Conservation (phyloP, 2,888 invertebrate species). For the Drosophila cognata region DNA sequence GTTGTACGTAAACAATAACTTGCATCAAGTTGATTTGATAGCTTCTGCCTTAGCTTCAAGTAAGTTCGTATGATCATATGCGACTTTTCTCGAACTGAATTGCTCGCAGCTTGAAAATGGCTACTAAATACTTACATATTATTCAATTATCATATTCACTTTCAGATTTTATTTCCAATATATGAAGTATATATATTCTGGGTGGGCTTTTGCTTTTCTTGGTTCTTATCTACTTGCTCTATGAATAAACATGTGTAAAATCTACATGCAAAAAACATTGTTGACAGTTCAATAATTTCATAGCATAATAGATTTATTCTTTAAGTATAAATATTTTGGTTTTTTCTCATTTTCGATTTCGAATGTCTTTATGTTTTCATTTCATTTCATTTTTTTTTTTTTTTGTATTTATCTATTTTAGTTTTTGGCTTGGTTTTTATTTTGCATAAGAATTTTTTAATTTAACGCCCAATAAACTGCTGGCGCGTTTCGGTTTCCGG, state of each 20-base stretch:
- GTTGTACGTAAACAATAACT: not conserved
- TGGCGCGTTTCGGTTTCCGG: conserved; percentile 65
- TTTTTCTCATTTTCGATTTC: not conserved
- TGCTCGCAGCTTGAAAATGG: not conserved
- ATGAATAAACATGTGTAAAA: not conserved
- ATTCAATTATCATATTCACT: not conserved
- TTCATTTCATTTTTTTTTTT: not conserved
- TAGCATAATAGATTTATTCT: not conserved
- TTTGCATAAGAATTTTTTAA: conserved; percentile 75
- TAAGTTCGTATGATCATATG: not conserved
- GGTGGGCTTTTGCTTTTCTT: not conserved
- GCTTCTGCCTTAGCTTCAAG: not conserved
- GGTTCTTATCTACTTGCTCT: not conserved
- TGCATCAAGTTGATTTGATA: not conserved
- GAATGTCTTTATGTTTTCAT: not conserved
- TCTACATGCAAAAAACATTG: not conserved
- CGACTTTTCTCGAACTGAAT: not conserved
- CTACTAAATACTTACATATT: not conserved
- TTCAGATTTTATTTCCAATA: not conserved
- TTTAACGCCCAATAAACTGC: conserved; percentile 81
- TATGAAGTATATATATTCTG: not conserved
- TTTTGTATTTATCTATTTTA: conserved; percentile 24
- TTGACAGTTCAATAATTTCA: not conserved
- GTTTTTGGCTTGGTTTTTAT: conserved; percentile 36
- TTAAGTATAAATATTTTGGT: not conserved